Conservation (phyloP, 2,113 vertebrate genomes). For the Megaceryle maxima region DNA sequence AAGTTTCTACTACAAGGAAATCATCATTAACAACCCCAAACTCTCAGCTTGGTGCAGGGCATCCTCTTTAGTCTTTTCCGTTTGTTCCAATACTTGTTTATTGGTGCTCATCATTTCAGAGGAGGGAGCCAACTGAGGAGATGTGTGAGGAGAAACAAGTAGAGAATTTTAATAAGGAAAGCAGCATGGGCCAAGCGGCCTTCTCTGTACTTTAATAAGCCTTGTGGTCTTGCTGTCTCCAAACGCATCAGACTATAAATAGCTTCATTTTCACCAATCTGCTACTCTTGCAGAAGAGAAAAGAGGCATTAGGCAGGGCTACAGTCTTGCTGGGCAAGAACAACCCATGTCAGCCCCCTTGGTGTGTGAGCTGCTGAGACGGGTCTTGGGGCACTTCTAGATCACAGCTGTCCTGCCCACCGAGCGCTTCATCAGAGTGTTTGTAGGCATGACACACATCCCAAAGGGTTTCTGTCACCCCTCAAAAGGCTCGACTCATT, state of each 20-base stretch:
- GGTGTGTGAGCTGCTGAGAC: rapidly evolving
- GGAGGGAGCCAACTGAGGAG: not conserved
- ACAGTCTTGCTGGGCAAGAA: not conserved
- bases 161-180: slow-evolving; percentile 34
- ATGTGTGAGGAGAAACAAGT: not conserved
- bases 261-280: not conserved
- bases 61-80: not conserved
- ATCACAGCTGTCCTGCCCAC: not conserved
- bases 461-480: not conserved
- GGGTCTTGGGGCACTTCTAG: not conserved
- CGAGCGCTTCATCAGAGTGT: rapidly evolving
- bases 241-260: not conserved
- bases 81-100: not conserved
- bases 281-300: not conserved
- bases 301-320: not conserved
- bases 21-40: not conserved
- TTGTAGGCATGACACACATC: rapidly evolving
- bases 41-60: not conserved
- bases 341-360: not conserved
- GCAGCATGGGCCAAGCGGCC: not conserved
- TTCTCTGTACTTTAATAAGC: not conserved
- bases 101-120: not conserved
- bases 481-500: not conserved
- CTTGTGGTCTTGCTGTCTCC: not conserved
- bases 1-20: not conserved